Percentiles rank a stretch among this genome's conserved stretches.
These are phyloP conservation scores for Heliconius himera DNA, from an alignment of 1,140 invertebrate genomes.

Conservation along the genomic window DNA sequence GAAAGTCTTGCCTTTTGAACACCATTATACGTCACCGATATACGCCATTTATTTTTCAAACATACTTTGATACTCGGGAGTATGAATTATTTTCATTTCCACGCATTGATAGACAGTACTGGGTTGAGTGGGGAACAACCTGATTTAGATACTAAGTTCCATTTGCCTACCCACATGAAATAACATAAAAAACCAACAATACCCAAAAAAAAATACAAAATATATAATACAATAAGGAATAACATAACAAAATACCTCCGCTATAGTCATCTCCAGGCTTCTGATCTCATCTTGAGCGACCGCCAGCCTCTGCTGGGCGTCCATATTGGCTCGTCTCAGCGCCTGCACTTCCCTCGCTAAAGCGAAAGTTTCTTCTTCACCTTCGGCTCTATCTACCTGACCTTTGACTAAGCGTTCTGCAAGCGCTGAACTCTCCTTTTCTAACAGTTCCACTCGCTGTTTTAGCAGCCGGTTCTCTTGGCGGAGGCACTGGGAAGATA, in stretches of 20 bases:
- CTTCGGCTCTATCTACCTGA: slow-evolving; percentile 97
- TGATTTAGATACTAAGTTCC: too few relatives aligned
- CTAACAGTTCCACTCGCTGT: slow-evolving; percentile 96
- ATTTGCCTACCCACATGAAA: too few relatives aligned
- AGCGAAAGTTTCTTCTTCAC: slow-evolving; percentile 90
- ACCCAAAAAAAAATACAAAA: too few relatives aligned
- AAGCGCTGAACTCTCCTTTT: slow-evolving; percentile 93
- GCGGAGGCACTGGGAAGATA: slow-evolving; percentile 88
- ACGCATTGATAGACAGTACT: too few relatives aligned
- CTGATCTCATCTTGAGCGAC: slow-evolving; percentile 92
- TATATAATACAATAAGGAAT: not conserved
- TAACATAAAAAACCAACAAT: too few relatives aligned
- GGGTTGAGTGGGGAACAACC: too few relatives aligned
- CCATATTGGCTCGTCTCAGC: slow-evolving; percentile 69
- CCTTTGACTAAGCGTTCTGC: slow-evolving; percentile 97
- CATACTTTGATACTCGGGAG: too few relatives aligned
- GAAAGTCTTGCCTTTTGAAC: too few relatives aligned
- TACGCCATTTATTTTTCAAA: too few relatives aligned
- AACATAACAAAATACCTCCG: slow-evolving; percentile 52
- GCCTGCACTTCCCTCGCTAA: slow-evolving; percentile 80
- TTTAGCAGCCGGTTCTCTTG: slow-evolving; percentile 97
- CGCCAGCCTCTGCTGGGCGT: slow-evolving; percentile 91
- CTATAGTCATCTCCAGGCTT: slow-evolving; percentile 80
- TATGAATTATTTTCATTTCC: too few relatives aligned
- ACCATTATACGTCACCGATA: too few relatives aligned